Evolutionary conservation across 2,113 vertebrate species (phyloP), one percentile per base, ranked within the genome.

Genomic region (Aegithalos caudatus): DNA sequence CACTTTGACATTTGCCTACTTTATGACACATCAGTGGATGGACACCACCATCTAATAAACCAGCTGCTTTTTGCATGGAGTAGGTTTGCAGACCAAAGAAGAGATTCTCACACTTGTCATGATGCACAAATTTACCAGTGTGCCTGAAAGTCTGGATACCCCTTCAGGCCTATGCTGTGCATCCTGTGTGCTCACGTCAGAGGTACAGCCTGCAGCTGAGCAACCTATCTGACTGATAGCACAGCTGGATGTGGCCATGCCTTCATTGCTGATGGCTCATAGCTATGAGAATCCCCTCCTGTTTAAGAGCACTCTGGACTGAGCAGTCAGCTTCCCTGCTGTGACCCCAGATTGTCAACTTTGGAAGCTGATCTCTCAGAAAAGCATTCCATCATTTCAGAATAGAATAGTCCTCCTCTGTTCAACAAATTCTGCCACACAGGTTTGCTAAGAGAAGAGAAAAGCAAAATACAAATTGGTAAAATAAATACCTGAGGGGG

Each of bases 331-430:
- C 23, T 6, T 86, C 71, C 79, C 76, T 77, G 84, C 84, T 87
- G 84, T 84, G 90, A 28, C 56, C 89, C 57, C 57, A 69, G 50
- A 92, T 4, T 84, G 65, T 91, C 81, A 89, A 69, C 48, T 95
- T 76, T 95, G 89, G 77, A 89, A 92, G 81, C 14, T 72, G 83
- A 86, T 81, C 77, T 67, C 72, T 79, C 82, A 92, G 69, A 61
- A 93, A 44, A 78, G 20, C 29, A 87, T 73, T 83, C 77, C 42
- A 64, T 71, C 9, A 1, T 83, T 94, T 93, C 74, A 77, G 67
- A 54, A 77, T 27, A 76, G 66, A 80, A 44, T 29, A 90, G 66
- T 69, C 47, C 82, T 84, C n/a, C 42, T 74, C 50, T 22, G 24
- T 48, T 86, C 72, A 85, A 81, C 64, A 94, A 94, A 67, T 33